Base-by-base conservation (phyloP, 23 tunicate species). In the Diplosoma virens region DNA sequence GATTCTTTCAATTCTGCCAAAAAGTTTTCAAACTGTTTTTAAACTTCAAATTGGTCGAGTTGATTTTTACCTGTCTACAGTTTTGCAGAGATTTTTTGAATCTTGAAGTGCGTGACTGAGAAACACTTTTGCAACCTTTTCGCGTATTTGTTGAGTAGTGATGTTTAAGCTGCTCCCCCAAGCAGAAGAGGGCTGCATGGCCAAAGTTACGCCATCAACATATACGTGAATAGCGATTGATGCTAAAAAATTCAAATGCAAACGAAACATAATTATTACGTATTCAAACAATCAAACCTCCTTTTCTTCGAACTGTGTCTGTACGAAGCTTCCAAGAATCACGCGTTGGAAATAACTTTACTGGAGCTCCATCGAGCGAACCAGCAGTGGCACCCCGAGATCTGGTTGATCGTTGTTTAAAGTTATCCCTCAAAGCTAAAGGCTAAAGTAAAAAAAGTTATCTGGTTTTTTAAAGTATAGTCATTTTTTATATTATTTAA, bases 141-240 rank as follows among this genome's bases (percentile, higher is more conserved):
- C 96, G 18, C 96, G 71, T 32, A 89, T 68, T 61, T 89, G 96
- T 28, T 78, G 79, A 0, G 84, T 75, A 16, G 87, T 82, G 30
- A 89, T 88, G 77, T 89, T 87, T 34, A 89, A 74, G 78, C 96
- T 89, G 3, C 88, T 66, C 0, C 96, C 96, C 96, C 96, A 89
- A 21, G 78, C 73, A 17, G 82, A 35, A 2, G 78, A 80, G 50
- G 86, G 88, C 9, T 89, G 96, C 1, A 84, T n/a, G 4, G 96
- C 88, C 6, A 89, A 66, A 2, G 84, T 81, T 68, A 89, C 96
- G 75, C 82, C 89, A 77, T 82, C 87, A 24, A 89, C 48, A 24
- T 53, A 60, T 31, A 89, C 58, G 58, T 72, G 96, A 6, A 81
- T 86, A 23, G 84, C 69, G 21, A 89, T 30, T 0, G 96, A 37